A percentile compares a stretch with the other conserved stretches of the same genome.
Evolutionary conservation across 2,113 vertebrate genomes (phyloP).

Genomic region (Platysternon megacephalum): DNA sequence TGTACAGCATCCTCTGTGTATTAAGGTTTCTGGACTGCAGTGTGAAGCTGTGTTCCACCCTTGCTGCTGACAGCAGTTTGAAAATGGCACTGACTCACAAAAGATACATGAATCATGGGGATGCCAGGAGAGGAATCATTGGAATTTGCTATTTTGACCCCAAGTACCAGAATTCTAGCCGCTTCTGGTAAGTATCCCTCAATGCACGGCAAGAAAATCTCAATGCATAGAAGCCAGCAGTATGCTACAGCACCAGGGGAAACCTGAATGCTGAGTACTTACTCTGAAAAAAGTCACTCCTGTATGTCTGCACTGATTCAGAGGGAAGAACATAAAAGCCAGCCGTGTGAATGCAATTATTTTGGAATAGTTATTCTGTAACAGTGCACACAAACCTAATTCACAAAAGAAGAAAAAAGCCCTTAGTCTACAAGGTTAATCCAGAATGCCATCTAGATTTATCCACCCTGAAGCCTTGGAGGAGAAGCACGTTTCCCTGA

Average conservation of each 20-base stretch:
- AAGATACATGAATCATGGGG: neutral
- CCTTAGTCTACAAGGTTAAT: neutral
- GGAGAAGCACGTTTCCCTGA: neutral
- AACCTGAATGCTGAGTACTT: neutral
- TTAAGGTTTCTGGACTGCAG: neutral
- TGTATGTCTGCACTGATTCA: neutral
- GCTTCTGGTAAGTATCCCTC: neutral
- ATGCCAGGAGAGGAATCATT: neutral
- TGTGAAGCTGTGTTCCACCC: neutral
- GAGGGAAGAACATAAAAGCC: neutral
- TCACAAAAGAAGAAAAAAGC: conserved; percentile 14
- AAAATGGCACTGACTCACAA: neutral
- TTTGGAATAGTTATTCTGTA: neutral
- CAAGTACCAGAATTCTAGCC: neutral
- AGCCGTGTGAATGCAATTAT: neutral
- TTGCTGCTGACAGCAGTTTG: neutral
- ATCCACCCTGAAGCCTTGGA: accelerated
- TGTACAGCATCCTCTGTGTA: neutral
- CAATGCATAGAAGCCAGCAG: neutral
- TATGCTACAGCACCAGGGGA: neutral
- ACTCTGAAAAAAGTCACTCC: neutral
- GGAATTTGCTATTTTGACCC: neutral
- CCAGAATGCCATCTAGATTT: neutral
- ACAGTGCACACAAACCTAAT: neutral
- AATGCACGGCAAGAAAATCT: neutral